Evolutionary conservation across 2,113 vertebrate genomes (phyloP).

Genomic region (Hipposideros armiger): DNA sequence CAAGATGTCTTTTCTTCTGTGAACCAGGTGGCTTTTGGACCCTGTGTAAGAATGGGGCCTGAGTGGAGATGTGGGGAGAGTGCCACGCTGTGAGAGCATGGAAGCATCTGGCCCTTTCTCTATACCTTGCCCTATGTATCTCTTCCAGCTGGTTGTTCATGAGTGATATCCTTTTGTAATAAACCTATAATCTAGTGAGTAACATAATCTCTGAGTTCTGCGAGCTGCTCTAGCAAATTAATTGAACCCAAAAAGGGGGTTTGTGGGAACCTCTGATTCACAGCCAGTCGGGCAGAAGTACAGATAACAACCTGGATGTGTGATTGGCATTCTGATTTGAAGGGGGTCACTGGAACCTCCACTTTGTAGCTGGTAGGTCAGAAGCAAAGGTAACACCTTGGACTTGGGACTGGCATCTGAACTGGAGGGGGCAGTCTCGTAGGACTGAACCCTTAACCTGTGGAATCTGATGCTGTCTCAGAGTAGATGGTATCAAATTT

Average conservation of each 20-base stretch:
- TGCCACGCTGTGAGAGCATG: fast-evolving
- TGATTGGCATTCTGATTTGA: not conserved
- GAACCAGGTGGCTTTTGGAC: not conserved
- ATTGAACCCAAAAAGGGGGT: not conserved
- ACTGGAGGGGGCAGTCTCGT: not conserved
- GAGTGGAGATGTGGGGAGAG: not conserved
- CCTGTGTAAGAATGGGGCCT: not conserved
- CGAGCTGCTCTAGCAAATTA: not conserved
- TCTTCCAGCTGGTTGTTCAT: not conserved
- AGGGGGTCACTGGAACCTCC: not conserved
- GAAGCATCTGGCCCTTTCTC: not conserved
- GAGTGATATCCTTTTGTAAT: not conserved
- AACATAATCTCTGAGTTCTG: not conserved
- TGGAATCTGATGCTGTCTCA: not conserved
- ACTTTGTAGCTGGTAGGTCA: not conserved
- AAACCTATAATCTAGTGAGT: not conserved
- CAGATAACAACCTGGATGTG: not conserved
- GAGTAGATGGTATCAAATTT: not conserved
- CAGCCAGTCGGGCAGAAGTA: not conserved
- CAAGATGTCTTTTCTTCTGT: not conserved
- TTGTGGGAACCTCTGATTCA: not conserved
- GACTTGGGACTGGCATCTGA: not conserved
- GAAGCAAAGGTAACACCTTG: not conserved
- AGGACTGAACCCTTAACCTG: not conserved
- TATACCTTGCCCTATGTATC: not conserved